phyloP scores from a whole-genome alignment of 1,140 invertebrate species.

The Leptopilina boulardi region DNA sequence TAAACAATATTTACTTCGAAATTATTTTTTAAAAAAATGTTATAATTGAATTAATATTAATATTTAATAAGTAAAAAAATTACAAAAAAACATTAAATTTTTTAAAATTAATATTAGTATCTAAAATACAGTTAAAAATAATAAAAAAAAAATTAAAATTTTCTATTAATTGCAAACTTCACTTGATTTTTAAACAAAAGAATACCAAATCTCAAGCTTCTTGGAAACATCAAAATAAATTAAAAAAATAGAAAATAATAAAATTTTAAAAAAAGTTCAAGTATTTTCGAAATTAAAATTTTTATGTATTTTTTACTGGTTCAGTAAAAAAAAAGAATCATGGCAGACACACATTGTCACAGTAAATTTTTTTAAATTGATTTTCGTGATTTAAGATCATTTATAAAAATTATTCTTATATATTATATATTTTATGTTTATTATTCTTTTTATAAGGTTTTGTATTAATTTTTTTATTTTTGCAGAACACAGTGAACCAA shows the following conservation, averaged over 20 bases:
- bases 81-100: too few species aligned
- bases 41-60: too few species aligned
- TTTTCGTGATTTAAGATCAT: too few species aligned
- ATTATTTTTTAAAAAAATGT: too few species aligned
- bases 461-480: background rate
- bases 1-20: too few species aligned
- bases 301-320: background rate
- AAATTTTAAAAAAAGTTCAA: background rate
- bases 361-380: background rate
- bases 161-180: background rate
- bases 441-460: background rate
- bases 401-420: background rate
- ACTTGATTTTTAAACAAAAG: background rate
- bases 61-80: too few species aligned
- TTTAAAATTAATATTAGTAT: too few species aligned
- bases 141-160: background rate
- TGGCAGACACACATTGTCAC: slow-evolving; percentile 5
- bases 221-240: background rate
- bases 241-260: background rate
- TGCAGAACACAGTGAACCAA: background rate
- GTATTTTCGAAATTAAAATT: background rate
- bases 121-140: too few species aligned
- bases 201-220: background rate
- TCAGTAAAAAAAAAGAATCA: background rate
- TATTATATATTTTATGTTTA: background rate